These are phyloP conservation scores for Drosophila picticornis DNA, from an alignment of 2,888 invertebrate species.

Conservation along the genomic window DNA sequence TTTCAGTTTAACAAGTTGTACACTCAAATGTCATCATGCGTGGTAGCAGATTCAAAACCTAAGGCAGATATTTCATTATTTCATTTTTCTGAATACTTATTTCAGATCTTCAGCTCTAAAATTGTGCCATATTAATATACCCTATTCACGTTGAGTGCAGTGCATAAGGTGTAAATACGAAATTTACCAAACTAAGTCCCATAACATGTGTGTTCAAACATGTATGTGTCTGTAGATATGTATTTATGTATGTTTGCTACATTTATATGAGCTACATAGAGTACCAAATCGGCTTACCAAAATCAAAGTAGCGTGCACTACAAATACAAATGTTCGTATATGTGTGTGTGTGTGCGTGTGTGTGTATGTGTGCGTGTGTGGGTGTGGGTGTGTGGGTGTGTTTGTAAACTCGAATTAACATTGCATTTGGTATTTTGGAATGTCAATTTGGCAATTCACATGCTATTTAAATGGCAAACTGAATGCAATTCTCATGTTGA, in stretches of 20 bases:
- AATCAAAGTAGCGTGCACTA: constrained; percentile 2
- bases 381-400: background rate
- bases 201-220: background rate
- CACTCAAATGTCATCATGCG: no score
- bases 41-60: no score
- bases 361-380: background rate
- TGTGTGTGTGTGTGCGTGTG: background rate
- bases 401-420: background rate
- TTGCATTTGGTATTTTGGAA: constrained; percentile 24
- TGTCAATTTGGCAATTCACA: constrained; percentile 34
- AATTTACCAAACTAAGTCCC: background rate
- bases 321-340: background rate
- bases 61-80: no score
- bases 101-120: background rate
- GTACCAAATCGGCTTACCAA: constrained; percentile 42
- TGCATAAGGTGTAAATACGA: background rate
- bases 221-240: background rate
- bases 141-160: background rate
- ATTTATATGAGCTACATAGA: background rate
- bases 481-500: constrained; percentile 27
- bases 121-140: background rate
- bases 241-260: background rate
- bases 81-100: background rate
- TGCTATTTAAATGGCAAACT: constrained; percentile 33
- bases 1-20: background rate